A percentile compares a stretch with the other conserved stretches of the same genome.
These are phyloP conservation scores for Morone saxatilis DNA, from an alignment of 2,113 vertebrate genomes.

Conservation along the genomic window DNA sequence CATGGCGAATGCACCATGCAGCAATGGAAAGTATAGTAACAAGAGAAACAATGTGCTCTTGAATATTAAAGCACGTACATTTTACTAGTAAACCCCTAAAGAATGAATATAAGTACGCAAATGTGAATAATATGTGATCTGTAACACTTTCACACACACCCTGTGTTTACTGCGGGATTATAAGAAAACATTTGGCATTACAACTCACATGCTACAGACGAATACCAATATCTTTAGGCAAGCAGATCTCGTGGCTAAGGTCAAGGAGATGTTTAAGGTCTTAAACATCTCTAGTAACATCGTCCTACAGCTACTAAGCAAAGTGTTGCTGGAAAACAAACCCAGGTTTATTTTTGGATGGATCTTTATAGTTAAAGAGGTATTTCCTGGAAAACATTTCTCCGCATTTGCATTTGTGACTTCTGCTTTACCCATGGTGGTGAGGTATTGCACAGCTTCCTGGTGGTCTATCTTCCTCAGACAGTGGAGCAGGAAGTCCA, in stretches of 20 bases:
- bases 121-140: too few species aligned
- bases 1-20: too few species aligned
- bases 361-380: neutral
- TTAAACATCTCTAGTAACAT: neutral
- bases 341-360: too few species aligned
- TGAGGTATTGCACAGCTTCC: slow-evolving; percentile 83
- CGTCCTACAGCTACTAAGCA: neutral
- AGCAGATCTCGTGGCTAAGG: neutral
- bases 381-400: neutral
- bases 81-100: too few species aligned
- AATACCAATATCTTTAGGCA: too few species aligned
- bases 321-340: neutral
- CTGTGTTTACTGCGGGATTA: neutral
- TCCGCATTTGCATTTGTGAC: neutral
- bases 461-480: slow-evolving; percentile 86
- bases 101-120: neutral
- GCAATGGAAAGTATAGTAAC: too few species aligned
- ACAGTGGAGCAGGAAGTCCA: slow-evolving; percentile 84
- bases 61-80: too few species aligned
- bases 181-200: neutral
- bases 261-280: neutral
- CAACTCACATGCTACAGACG: too few species aligned
- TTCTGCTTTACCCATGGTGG: slow-evolving; percentile 69
- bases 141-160: neutral
- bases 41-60: too few species aligned